A percentile compares a stretch with the other conserved stretches of the same genome.
Evolutionary conservation across 2,888 invertebrate species (phyloP).

Genomic region (Noctuana brunneofusca): DNA sequence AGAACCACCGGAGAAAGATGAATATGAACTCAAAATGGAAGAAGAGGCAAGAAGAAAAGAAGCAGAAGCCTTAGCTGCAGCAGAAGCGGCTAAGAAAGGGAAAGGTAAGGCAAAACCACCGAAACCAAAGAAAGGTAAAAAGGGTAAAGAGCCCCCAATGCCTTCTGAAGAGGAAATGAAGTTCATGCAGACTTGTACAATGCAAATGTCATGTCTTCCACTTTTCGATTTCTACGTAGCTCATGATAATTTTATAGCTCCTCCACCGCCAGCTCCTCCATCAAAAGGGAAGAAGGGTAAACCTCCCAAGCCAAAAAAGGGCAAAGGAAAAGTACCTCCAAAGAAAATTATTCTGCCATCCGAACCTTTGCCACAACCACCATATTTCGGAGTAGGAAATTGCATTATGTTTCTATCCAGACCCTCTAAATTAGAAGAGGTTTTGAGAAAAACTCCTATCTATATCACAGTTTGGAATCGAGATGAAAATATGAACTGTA

Average conservation of each 20-base stretch:
- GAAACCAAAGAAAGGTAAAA: slow-evolving; percentile 47
- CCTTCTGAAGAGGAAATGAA: slow-evolving; percentile 78
- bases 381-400: slow-evolving; percentile 75
- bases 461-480: slow-evolving; percentile 75
- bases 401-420: slow-evolving; percentile 70
- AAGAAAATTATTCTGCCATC: slow-evolving; percentile 64
- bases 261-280: slow-evolving; percentile 69
- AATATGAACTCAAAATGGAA: slow-evolving; percentile 67
- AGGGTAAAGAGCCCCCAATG: slow-evolving; percentile 65
- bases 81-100: slow-evolving; percentile 56
- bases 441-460: slow-evolving; percentile 66
- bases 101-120: slow-evolving; percentile 44
- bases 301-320: slow-evolving; percentile 53
- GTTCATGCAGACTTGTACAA: slow-evolving; percentile 72
- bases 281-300: slow-evolving; percentile 54
- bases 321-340: slow-evolving; percentile 50
- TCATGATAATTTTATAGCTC: slow-evolving; percentile 75
- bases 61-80: slow-evolving; percentile 62
- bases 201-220: slow-evolving; percentile 73
- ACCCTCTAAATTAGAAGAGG: slow-evolving; percentile 67
- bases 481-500: slow-evolving; percentile 68
- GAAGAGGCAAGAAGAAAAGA: slow-evolving; percentile 62
- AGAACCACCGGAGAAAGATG: slow-evolving; percentile 73
- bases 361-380: slow-evolving; percentile 74
- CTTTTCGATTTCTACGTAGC: slow-evolving; percentile 74